A percentile compares a stretch with the other conserved stretches of the same genome.
These are phyloP conservation scores for Brachionus sp. DNA, from an alignment of 1,140 invertebrate species.

Conservation along the genomic window DNA sequence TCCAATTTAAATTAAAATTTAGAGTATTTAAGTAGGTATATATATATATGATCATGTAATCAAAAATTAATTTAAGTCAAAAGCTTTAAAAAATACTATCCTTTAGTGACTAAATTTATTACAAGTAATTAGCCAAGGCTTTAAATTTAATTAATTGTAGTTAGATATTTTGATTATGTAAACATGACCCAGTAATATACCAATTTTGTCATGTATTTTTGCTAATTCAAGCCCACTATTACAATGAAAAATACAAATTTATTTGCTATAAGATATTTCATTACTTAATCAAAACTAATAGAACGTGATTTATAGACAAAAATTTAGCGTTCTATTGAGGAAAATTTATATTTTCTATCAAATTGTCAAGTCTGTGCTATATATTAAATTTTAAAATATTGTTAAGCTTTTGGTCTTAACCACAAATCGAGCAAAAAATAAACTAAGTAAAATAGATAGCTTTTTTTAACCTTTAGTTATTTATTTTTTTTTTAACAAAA, in stretches of 20 bases:
- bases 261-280: neutral
- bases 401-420: neutral
- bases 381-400: neutral
- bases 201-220: neutral
- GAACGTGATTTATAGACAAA: constrained; percentile 3
- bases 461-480: neutral
- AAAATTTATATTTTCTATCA: neutral
- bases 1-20: neutral
- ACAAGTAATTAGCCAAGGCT: neutral
- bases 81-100: neutral
- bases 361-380: neutral
- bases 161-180: neutral
- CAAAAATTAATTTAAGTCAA: neutral
- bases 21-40: neutral
- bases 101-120: neutral
- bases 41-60: neutral
- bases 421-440: neutral
- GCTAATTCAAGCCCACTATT: neutral
- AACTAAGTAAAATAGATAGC: neutral
- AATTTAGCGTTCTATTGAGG: neutral
- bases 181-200: neutral
- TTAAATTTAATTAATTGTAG: neutral
- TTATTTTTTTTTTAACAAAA: neutral
- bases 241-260: neutral
- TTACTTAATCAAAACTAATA: neutral